Percentiles rank a stretch among this genome's conserved stretches.
phyloP scores from a whole-genome alignment of 2,113 vertebrate genomes.

The Hymenochirus boettgeri region DNA sequence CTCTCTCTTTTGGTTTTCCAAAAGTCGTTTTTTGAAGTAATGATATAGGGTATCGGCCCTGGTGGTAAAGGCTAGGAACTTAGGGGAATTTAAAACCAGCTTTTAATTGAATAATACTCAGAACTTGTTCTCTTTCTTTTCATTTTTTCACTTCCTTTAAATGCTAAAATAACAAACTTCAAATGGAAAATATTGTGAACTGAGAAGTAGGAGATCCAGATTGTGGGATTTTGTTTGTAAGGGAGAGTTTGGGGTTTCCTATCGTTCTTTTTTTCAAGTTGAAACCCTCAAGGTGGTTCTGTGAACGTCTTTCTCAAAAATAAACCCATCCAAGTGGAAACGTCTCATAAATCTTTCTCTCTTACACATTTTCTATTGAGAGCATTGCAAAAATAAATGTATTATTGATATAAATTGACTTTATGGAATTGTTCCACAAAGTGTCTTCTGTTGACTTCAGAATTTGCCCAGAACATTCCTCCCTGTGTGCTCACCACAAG shows the following conservation, averaged over 20 bases:
- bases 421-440: background rate
- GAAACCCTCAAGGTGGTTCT: constrained; percentile 8
- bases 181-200: constrained; percentile 27
- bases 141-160: too few species aligned
- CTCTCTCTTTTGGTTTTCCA: too few species aligned
- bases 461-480: constrained; percentile 6
- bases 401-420: constrained; percentile 12
- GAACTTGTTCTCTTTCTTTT: too few species aligned
- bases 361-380: background rate
- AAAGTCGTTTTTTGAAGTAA: too few species aligned
- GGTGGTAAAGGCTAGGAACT: too few species aligned
- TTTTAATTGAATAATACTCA: too few species aligned
- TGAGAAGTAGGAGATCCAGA: constrained; percentile 8
- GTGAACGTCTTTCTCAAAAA: background rate
- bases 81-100: too few species aligned
- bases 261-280: constrained; percentile 1
- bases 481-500: background rate
- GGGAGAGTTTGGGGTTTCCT: constrained; percentile 17
- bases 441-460: background rate
- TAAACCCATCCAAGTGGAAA: constrained; percentile 8
- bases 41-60: too few species aligned
- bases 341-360: constrained; percentile 2
- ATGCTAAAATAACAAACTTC: too few species aligned
- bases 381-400: background rate
- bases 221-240: constrained; percentile 19